Percentiles rank a stretch among this genome's conserved stretches.
These are phyloP conservation scores for Brachylomia viminalis DNA, from an alignment of 2,888 invertebrate species.

Conservation along the genomic window DNA sequence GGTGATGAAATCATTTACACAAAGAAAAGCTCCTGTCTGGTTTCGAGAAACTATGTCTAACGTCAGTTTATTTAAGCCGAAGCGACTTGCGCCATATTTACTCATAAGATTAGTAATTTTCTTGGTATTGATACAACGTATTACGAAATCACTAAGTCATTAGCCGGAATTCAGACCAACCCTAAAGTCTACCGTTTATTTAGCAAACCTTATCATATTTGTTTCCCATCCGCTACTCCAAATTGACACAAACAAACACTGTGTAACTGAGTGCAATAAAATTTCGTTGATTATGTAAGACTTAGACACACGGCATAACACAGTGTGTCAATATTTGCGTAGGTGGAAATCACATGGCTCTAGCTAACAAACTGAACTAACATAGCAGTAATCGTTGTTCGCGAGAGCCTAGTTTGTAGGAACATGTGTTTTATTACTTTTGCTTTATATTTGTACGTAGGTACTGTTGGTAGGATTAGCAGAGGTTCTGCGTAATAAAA, in stretches of 20 bases:
- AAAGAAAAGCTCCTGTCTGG: too few relatives aligned
- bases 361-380: constrained; percentile 56
- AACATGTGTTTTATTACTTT: constrained; percentile 40
- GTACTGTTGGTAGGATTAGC: neutral
- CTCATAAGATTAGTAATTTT: constrained; percentile 10
- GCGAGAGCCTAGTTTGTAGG: constrained; percentile 37
- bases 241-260: constrained; percentile 31
- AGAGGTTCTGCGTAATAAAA: neutral
- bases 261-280: constrained; percentile 35
- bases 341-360: constrained; percentile 59
- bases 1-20: too few relatives aligned
- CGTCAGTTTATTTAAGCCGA: neutral
- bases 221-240: constrained; percentile 24
- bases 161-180: neutral
- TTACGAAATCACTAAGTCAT: neutral
- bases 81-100: neutral
- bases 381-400: constrained; percentile 42
- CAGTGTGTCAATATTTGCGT: constrained; percentile 57
- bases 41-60: neutral
- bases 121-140: neutral
- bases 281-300: constrained; percentile 53
- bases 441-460: constrained; percentile 24
- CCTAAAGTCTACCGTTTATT: neutral
- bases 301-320: constrained; percentile 35
- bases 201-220: constrained; percentile 38